Percentiles rank a stretch among this genome's conserved stretches.
phyloP scores from a whole-genome alignment of 2,113 vertebrate genomes.

The Psilopsiagon aymara region DNA sequence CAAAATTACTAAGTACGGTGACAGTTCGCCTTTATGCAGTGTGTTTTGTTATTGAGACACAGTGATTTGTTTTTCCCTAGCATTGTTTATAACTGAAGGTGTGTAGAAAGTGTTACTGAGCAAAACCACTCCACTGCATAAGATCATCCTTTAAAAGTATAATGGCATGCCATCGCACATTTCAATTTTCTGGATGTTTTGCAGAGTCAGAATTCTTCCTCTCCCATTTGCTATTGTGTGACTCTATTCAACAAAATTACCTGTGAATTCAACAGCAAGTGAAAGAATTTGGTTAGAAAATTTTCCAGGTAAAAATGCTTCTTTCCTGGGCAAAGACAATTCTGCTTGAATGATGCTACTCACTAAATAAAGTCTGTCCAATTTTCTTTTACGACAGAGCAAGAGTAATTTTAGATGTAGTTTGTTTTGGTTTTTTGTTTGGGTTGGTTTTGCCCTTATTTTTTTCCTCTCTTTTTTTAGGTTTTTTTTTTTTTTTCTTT shows the following conservation, averaged over 20 bases:
- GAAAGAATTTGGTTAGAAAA: not conserved
- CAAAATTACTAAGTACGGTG: not conserved
- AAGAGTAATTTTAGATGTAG: not conserved
- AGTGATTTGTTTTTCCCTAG: not conserved
- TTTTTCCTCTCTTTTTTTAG: not conserved
- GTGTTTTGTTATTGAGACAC: not conserved
- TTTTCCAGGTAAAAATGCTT: not conserved
- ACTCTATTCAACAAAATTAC: slow-evolving; percentile 2
- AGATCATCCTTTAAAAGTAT: not conserved
- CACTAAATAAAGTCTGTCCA: not conserved
- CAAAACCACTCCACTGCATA: not conserved
- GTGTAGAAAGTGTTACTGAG: not conserved
- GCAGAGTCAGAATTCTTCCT: not conserved
- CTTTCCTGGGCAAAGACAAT: not conserved
- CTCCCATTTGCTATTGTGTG: not conserved
- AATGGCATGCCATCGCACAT: not conserved
- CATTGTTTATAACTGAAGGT: not conserved
- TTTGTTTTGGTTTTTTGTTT: not conserved
- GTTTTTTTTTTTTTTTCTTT: not conserved
- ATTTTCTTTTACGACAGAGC: not conserved
- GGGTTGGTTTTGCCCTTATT: not conserved
- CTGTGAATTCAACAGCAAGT: not conserved
- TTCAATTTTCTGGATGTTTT: not conserved
- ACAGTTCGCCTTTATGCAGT: not conserved
- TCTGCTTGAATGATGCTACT: not conserved